Evolutionary conservation across 2,113 vertebrate species (phyloP).

Genomic region (Gorsachius goisagi): DNA sequence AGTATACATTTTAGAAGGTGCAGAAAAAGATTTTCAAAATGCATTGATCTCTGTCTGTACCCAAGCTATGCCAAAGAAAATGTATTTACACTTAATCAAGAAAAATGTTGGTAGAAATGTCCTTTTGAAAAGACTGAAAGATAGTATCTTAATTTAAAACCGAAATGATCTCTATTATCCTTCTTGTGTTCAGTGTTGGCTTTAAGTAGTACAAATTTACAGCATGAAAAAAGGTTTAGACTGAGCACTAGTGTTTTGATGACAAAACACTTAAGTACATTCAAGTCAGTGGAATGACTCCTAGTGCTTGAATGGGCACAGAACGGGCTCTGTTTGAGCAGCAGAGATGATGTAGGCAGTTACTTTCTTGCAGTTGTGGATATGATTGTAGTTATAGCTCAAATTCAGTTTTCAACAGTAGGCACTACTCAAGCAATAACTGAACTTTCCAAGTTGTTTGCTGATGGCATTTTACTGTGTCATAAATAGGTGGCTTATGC

Average conservation of each 20-base stretch:
- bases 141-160: slow-evolving; percentile 1
- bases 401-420: not conserved
- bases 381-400: not conserved
- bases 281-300: not conserved
- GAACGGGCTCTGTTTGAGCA: not conserved
- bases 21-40: not conserved
- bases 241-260: not conserved
- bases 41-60: not conserved
- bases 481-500: not conserved
- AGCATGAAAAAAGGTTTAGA: not conserved
- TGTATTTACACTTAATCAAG: slow-evolving; percentile 29
- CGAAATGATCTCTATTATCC: not conserved
- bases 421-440: not conserved
- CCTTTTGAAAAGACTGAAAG: not conserved
- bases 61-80: slow-evolving; percentile 13
- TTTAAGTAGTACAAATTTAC: not conserved
- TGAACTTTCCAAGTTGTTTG: not conserved
- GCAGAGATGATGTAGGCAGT: not conserved
- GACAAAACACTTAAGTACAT: not conserved
- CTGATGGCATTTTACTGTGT: not conserved
- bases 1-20: slow-evolving; percentile 5
- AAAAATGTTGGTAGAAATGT: not conserved
- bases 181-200: not conserved
- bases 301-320: not conserved
- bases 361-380: not conserved